Conservation (phyloP, 2,888 invertebrate species). For the Apocheima hispidaria region DNA sequence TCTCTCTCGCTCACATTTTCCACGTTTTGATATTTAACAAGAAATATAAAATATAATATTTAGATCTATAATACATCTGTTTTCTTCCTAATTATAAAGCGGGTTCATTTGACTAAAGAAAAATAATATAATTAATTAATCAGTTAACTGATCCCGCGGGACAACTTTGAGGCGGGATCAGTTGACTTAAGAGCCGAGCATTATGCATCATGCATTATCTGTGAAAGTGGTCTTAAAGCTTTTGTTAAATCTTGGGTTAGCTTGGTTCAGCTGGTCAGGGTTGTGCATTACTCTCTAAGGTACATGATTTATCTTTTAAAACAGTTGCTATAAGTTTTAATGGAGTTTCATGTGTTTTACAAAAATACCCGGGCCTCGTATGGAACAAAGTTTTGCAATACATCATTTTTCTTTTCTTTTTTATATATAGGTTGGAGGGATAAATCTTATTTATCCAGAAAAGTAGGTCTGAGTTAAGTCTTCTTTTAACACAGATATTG, state of each 20-base stretch:
- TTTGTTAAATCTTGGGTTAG: background rate
- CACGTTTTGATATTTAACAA: no score
- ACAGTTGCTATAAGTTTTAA: conserved; percentile 6
- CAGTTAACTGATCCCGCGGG: no score
- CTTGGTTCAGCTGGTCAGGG: no score
- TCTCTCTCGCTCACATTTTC: no score
- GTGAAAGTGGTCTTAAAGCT: background rate
- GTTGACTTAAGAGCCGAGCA: no score
- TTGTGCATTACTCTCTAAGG: background rate
- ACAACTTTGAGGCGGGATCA: no score
- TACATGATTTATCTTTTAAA: conserved; percentile 8
- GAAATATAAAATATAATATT: no score
- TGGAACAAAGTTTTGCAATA: background rate
- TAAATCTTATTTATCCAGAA: background rate
- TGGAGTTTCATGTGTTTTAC: conserved; percentile 8
- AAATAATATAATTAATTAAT: no score
- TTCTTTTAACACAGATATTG: background rate
- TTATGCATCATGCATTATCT: no score
- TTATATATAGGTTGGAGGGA: background rate
- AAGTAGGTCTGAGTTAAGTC: background rate
- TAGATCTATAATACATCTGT: no score
- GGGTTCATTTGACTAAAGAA: no score
- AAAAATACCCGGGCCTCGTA: background rate
- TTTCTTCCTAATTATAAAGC: no score
- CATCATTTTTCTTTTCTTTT: conserved; percentile 1